Evolutionary conservation across 2,888 invertebrate genomes (phyloP), one percentile per base, ranked within the genome.

Genomic region (Brenthis daphne): DNA sequence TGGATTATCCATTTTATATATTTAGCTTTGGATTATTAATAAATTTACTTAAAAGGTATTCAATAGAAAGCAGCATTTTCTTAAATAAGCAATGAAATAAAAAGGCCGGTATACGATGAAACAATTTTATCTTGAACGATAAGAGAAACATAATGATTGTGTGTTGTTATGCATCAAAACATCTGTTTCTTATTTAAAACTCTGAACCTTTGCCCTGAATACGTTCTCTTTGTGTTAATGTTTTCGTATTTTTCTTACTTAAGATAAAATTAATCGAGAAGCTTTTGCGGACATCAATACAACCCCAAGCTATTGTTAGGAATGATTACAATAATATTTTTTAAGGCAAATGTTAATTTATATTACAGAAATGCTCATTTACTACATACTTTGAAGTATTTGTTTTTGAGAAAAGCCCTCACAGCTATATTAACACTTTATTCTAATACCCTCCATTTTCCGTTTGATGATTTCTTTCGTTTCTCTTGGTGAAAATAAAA

Each of bases 271-370:
- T 89, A 91, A 91, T 90, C 88, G 88, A 84, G 86, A 75, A 83
- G 78, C 83, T 85, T 86, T 86, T 80, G 80, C 85, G 86, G 87
- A 88, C 88, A 89, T 89, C 86, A 89, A 90, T 89, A 90, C 86
- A 87, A 81, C 88, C 87, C 80, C 77, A 76, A 84, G 86, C 86
- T 83, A 90, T 91, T 90, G 90, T 91, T 85, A 86, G 79, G 78
- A 84, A 85, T 89, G 86, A 90, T 89, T 89, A 88, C 85, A 87
- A 86, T 85, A 85, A 86, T 86, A 83, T 85, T 85, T 86, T 82
- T 85, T 82, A 87, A 85, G 85, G 86, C 82, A 86, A 90, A 90
- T 89, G 88, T 89, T 89, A 90, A 88, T 90, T 88, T 88, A 87
- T 89, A 90, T 90, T 87, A 87, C 83, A 81, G 82, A 77, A 79